phyloP scores from a whole-genome alignment of 2,797 vertebrate genomes.

The Sciaenops ocellatus region DNA sequence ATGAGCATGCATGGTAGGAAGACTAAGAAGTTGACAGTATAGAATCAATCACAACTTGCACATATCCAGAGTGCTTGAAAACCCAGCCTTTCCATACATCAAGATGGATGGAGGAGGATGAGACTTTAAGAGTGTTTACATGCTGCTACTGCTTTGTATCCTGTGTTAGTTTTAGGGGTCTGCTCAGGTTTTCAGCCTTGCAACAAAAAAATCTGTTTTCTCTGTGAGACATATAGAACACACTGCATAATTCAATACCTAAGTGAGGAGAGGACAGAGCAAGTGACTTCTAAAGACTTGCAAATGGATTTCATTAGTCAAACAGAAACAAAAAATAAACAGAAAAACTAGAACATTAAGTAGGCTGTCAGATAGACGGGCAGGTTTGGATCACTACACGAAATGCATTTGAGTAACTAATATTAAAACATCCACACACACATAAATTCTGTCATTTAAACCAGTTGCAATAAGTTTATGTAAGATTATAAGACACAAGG shows the following conservation, averaged over 20 bases:
- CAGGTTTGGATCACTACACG: background rate
- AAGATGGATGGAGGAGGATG: conserved; percentile 47
- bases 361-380: background rate
- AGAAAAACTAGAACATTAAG: conserved; percentile 18
- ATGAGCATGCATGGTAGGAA: conserved; percentile 37
- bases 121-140: conserved; percentile 33
- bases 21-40: conserved; percentile 46
- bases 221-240: conserved; percentile 34
- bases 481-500: conserved; percentile 8
- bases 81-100: conserved; percentile 38
- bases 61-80: conserved; percentile 58
- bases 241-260: conserved; percentile 50
- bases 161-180: conserved; percentile 19
- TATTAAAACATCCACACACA: conserved; percentile 8
- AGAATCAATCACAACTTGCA: conserved; percentile 67
- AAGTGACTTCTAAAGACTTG: conserved; percentile 30
- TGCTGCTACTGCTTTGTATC: conserved; percentile 7
- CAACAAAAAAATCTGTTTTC: conserved; percentile 41
- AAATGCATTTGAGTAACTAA: conserved; percentile 16
- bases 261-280: conserved; percentile 16
- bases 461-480: conserved; percentile 30
- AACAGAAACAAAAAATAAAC: conserved; percentile 23
- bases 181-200: conserved; percentile 19
- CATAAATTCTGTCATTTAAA: conserved; percentile 23
- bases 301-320: conserved; percentile 22